Base-by-base conservation (phyloP, 2,888 invertebrate genomes). In the Dynastes grantii region DNA sequence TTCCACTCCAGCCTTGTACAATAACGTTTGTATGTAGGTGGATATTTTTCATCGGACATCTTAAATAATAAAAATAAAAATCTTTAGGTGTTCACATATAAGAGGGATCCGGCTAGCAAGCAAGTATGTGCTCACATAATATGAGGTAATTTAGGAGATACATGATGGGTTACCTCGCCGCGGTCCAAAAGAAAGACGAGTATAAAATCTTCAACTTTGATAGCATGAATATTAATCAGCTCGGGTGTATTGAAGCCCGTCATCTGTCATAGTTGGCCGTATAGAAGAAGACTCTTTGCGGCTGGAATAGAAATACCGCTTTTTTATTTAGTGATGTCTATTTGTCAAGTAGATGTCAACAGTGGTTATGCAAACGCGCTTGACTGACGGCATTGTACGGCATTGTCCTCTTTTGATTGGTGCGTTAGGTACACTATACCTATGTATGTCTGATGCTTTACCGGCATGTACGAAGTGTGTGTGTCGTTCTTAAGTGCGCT, bases 291-390 rank as follows among this genome's bases (percentile, higher is more conserved):
- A 70, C 64, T 71, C 70, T 79, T 79, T 29, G 63, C 27, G 63
- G 78, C 75, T 6, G 22, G 55, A 22, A 58, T 58, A 80, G 80
- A 82, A 81, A 76, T 76, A 77, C 81, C 81, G 81, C 79, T 82
- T 80, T 81, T 79, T 75, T 68, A 76, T 78, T 78, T 78, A 49
- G 55, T 80, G 81, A 81, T 78, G 81, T 81, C 81, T 81, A 83
- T 83, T 83, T 82, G 83, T 83, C 83, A 83, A 79, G 80, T 77
- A 78, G 81, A 80, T 81, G 83, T 83, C 83, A 82, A 81, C 83
- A 81, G 81, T 79, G 78, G 79, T 80, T 81, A 81, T 81, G 81
- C 81, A 81, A 81, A 81, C 79, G 78, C 75, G 68, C 75, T 76
- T 78, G 78, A 81, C 78, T 76, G 79, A 79, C 79, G 76, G 70